Evolutionary conservation across 2,797 vertebrate species (phyloP).

Genomic region (Neoniphon sammara): DNA sequence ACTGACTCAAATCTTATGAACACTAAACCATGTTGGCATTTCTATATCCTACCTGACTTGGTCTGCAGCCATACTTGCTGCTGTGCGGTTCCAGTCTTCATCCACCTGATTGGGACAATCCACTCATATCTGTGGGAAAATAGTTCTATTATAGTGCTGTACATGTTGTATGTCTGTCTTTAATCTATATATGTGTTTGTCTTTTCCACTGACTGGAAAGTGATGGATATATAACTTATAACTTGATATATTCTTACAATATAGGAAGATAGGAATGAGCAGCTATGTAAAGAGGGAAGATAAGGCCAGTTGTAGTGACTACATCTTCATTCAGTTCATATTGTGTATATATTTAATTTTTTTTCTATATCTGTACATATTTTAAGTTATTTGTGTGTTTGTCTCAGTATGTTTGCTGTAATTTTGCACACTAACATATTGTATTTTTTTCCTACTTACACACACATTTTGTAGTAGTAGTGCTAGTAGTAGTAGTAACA

Average conservation of each 20-base stretch:
- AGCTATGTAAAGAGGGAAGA: too few species aligned
- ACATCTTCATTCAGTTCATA: too few species aligned
- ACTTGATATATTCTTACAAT: too few species aligned
- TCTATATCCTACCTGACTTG: conserved; percentile 51
- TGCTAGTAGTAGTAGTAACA: background rate
- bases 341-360: too few species aligned
- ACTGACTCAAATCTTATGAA: too few species aligned
- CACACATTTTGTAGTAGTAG: too few species aligned
- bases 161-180: background rate
- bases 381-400: too few species aligned
- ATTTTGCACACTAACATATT: too few species aligned
- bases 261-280: too few species aligned
- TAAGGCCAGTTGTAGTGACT: too few species aligned
- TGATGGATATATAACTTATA: background rate
- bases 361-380: too few species aligned
- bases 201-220: background rate
- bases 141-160: background rate
- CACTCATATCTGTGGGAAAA: conserved; percentile 86
- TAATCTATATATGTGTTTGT: background rate
- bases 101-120: conserved; percentile 87
- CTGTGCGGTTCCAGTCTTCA: fast-evolving
- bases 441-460: background rate
- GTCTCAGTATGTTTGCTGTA: too few species aligned
- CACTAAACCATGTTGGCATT: background rate
- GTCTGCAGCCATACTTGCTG: conserved; percentile 67